These are phyloP conservation scores for Meiosimyza platycephala DNA, from an alignment of 2,888 invertebrate species.

Conservation along the genomic window DNA sequence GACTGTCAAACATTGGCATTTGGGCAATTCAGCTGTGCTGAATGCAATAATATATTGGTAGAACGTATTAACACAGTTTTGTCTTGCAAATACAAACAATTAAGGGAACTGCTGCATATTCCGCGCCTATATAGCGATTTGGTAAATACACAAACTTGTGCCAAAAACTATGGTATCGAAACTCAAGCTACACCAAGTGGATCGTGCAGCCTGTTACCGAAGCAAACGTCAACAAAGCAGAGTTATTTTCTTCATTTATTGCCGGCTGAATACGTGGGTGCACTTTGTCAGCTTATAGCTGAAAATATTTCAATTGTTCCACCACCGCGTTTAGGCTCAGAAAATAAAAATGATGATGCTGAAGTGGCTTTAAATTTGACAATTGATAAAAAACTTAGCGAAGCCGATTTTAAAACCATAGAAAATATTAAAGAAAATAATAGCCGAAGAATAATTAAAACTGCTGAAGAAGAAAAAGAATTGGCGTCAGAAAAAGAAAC, in stretches of 20 bases:
- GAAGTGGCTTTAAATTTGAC: slow-evolving; percentile 55
- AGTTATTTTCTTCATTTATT: slow-evolving; percentile 75
- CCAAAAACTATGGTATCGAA: slow-evolving; percentile 71
- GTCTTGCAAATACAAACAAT: slow-evolving; percentile 75
- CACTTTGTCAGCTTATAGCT: slow-evolving; percentile 78
- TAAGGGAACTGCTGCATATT: slow-evolving; percentile 73
- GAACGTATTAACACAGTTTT: slow-evolving; percentile 79
- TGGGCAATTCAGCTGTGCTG: slow-evolving; percentile 78
- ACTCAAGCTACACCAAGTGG: slow-evolving; percentile 60
- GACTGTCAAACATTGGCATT: slow-evolving; percentile 77
- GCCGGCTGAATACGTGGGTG: slow-evolving; percentile 77
- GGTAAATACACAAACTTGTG: slow-evolving; percentile 72
- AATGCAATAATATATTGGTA: slow-evolving; percentile 79
- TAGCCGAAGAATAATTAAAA: slow-evolving; percentile 35
- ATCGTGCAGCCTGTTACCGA: background rate
- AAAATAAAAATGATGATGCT: slow-evolving; percentile 41
- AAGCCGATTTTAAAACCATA: slow-evolving; percentile 44
- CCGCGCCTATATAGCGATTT: slow-evolving; percentile 74
- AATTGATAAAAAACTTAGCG: slow-evolving; percentile 50
- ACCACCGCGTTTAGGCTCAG: background rate
- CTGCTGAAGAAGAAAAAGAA: slow-evolving; percentile 30
- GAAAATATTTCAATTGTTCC: slow-evolving; percentile 37
- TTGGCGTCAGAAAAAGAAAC: slow-evolving; percentile 11
- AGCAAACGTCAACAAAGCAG: slow-evolving; percentile 17
- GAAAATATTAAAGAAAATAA: slow-evolving; percentile 39